Conservation (phyloP, 2,113 vertebrate genomes). For the Manacus vitellinus region DNA sequence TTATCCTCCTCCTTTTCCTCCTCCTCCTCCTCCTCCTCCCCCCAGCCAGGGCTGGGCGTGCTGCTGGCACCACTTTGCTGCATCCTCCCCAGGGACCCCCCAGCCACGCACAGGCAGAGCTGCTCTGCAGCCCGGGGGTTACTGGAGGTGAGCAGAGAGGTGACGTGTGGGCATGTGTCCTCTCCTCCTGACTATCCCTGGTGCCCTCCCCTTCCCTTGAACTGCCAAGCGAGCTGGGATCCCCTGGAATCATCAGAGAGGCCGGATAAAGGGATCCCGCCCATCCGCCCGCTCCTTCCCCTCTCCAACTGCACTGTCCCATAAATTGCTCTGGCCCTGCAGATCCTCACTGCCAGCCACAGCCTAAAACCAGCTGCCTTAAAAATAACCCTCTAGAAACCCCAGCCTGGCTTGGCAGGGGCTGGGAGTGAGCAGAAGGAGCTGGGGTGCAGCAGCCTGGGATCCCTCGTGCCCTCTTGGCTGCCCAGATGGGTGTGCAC, state of each 20-base stretch:
- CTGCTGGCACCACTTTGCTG: neutral
- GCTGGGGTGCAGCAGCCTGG: neutral
- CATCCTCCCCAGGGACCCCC: neutral
- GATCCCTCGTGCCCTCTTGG: neutral
- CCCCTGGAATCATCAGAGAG: neutral
- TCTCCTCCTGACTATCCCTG: neutral
- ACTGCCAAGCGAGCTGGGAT: fast-evolving
- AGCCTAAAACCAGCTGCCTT: neutral
- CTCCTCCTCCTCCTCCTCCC: neutral
- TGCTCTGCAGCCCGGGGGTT: neutral
- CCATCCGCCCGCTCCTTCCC: neutral
- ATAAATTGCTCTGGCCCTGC: neutral
- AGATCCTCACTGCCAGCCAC: neutral
- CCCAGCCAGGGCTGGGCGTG: neutral
- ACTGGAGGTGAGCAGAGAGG: neutral
- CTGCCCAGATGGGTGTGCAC: neutral
- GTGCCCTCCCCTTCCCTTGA: neutral
- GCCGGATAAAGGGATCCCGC: neutral
- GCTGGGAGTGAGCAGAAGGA: neutral
- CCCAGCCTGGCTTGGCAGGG: neutral
- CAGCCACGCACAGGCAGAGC: neutral
- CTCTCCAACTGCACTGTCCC: neutral
- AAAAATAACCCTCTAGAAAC: neutral
- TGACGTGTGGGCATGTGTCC: neutral
- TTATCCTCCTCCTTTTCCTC: neutral